Conservation (phyloP, 2,888 invertebrate species). For the Polietes domitor region DNA sequence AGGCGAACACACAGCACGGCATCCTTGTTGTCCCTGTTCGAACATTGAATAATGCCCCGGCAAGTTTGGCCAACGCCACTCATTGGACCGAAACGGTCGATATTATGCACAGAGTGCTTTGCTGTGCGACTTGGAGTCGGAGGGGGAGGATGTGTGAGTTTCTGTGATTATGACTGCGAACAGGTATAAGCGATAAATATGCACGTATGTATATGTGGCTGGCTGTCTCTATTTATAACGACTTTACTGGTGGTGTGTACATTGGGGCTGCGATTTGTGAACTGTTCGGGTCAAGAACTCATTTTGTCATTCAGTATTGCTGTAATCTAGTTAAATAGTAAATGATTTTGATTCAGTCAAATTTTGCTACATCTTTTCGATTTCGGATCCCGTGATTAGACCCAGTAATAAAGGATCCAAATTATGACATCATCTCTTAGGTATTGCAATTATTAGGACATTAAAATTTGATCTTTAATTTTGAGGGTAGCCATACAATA, state of each 20-base stretch:
- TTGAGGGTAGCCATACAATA: too few species aligned
- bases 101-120: neutral
- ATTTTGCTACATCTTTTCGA: too few species aligned
- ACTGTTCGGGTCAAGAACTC: neutral
- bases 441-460: too few species aligned
- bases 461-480: too few species aligned
- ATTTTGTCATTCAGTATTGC: too few species aligned
- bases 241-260: neutral
- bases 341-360: too few species aligned
- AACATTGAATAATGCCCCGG: conserved; percentile 16
- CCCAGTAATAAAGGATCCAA: too few species aligned
- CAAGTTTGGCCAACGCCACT: neutral
- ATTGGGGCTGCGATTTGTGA: neutral
- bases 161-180: conserved; percentile 16
- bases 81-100: neutral
- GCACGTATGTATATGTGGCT: neutral
- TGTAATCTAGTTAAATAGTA: too few species aligned
- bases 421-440: too few species aligned
- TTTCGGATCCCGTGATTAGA: too few species aligned
- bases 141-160: neutral
- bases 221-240: conserved; percentile 1
- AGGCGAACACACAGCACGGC: neutral
- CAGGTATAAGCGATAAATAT: conserved; percentile 8
- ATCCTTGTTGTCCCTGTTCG: neutral
- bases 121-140: too few species aligned